phyloP scores from a whole-genome alignment of 64 coral and sea anemone species.

The Montipora foliosa region DNA sequence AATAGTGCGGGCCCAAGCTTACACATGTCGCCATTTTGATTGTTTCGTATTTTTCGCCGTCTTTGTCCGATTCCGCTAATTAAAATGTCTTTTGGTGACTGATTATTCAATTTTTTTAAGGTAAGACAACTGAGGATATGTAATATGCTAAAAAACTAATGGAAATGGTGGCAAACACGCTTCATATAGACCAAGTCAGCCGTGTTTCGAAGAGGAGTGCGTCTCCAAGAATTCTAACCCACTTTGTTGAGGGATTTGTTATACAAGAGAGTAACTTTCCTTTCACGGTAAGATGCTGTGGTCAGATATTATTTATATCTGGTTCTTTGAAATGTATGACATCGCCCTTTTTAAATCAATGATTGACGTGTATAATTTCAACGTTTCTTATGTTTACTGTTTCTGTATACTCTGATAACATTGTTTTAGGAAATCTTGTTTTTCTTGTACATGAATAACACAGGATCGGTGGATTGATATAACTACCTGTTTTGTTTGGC shows the following conservation, averaged over 20 bases:
- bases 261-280: conserved; percentile 99
- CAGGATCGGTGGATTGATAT: too few relatives aligned
- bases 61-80: conserved; percentile 11
- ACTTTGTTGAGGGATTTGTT: conserved; percentile 96
- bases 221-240: conserved; percentile 84
- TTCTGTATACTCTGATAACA: too few relatives aligned
- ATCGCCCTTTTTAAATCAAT: too few relatives aligned
- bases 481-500: too few relatives aligned
- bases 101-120: not conserved
- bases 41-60: not conserved
- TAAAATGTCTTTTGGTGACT: not conserved
- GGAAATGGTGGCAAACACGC: conserved; percentile 87
- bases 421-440: too few relatives aligned
- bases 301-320: too few relatives aligned
- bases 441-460: too few relatives aligned
- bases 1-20: not conserved
- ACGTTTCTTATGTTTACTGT: too few relatives aligned
- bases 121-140: not conserved
- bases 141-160: conserved; percentile 61
- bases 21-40: conserved; percentile 54
- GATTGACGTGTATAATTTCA: too few relatives aligned
- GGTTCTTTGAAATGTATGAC: too few relatives aligned
- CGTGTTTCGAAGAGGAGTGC: conserved; percentile 68
- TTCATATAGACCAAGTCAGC: conserved; percentile 52
- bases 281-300: conserved; percentile 82